Percentiles rank a stretch among this genome's conserved stretches.
phyloP scores from a whole-genome alignment of 2,888 invertebrate species.

The Flexamia atlantica region DNA sequence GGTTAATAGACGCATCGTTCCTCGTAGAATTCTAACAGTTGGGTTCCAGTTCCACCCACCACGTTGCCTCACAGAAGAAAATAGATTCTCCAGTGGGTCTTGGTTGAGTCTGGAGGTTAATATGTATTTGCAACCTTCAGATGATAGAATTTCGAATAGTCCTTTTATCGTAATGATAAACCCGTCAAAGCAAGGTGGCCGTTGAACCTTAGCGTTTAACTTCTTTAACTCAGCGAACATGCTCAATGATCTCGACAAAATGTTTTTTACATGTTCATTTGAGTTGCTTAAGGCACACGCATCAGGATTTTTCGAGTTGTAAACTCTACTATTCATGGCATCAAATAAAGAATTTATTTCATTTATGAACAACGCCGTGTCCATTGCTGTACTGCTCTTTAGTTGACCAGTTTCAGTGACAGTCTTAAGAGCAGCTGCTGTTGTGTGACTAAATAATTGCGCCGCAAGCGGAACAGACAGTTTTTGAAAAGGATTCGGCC shows the following conservation, averaged over 20 bases:
- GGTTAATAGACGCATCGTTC: conserved; percentile 12
- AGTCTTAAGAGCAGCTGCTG: conserved; percentile 67
- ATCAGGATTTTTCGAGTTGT: conserved; percentile 65
- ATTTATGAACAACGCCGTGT: conserved; percentile 68
- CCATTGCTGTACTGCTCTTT: conserved; percentile 56
- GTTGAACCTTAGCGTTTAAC: conserved; percentile 59
- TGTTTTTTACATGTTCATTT: conserved; percentile 52
- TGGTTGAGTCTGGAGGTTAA: conserved; percentile 58
- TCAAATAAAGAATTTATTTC: conserved; percentile 68
- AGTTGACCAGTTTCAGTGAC: conserved; percentile 66
- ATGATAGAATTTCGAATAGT: conserved; percentile 67
- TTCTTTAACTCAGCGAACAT: conserved; percentile 59
- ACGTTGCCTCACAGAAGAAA: conserved; percentile 67
- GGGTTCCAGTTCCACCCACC: conserved; percentile 68
- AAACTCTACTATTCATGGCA: conserved; percentile 67
- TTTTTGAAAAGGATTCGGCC: conserved; percentile 68
- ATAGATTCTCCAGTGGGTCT: conserved; percentile 69
- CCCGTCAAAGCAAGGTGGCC: conserved; percentile 69
- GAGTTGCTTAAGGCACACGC: conserved; percentile 62
- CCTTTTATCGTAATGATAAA: conserved; percentile 68
- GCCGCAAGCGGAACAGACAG: conserved; percentile 69
- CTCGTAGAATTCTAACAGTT: conserved; percentile 63
- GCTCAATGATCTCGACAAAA: conserved; percentile 59
- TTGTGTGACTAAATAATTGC: conserved; percentile 70
- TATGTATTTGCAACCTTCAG: conserved; percentile 62